phyloP scores from a whole-genome alignment of 2,888 invertebrate species.

The Nemoura dubitans region DNA sequence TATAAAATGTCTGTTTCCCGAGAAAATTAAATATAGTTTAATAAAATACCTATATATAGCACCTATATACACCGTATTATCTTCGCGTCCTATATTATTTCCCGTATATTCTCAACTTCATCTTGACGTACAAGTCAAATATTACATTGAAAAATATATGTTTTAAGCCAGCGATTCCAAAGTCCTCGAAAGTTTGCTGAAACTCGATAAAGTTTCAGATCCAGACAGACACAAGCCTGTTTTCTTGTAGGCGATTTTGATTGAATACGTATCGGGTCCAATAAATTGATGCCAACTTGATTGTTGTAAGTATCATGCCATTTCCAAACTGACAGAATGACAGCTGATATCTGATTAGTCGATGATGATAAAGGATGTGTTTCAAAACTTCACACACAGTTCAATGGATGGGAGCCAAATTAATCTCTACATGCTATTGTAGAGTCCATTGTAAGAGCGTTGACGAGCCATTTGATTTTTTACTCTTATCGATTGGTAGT shows the following conservation, averaged over 20 bases:
- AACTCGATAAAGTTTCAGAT: conserved; percentile 7
- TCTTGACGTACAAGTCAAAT: neutral
- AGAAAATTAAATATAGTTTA: conserved; percentile 16
- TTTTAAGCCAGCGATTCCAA: neutral
- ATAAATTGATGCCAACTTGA: conserved; percentile 20
- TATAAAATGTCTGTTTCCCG: neutral
- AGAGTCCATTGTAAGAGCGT: neutral
- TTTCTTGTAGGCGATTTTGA: conserved; percentile 1
- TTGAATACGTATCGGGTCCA: conserved; percentile 23
- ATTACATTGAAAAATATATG: neutral
- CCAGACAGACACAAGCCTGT: neutral
- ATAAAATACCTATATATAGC: neutral
- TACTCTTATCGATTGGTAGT: neutral
- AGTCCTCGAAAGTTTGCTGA: neutral
- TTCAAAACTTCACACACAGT: conserved; percentile 1
- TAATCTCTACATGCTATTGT: neutral
- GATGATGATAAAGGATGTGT: conserved; percentile 14
- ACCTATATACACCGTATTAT: neutral
- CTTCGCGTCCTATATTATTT: neutral
- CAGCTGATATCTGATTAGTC: neutral
- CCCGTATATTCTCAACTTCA: neutral
- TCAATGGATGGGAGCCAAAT: conserved; percentile 24
- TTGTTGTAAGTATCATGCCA: neutral
- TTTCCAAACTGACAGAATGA: conserved; percentile 23
- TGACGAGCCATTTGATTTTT: conserved; percentile 17